A percentile compares a stretch with the other conserved stretches of the same genome.
Conservation (phyloP, 2,797 vertebrate genomes). For the Ctenochaetus hawaiiensis region DNA sequence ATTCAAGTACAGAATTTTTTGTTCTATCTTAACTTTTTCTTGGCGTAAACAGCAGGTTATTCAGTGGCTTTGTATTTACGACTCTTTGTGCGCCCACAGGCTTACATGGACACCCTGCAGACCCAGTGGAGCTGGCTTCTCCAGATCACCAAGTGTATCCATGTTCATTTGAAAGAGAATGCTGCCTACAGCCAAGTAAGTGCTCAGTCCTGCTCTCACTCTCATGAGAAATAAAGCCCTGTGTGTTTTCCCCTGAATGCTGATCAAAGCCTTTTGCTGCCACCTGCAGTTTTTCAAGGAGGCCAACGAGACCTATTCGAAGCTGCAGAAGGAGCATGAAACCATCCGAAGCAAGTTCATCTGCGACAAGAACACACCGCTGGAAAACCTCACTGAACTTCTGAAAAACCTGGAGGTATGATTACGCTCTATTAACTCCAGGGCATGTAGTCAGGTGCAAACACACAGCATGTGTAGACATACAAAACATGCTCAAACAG, state of each 20-base stretch:
- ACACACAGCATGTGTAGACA: background rate
- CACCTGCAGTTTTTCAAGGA: slow-evolving; percentile 94
- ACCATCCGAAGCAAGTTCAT: slow-evolving; percentile 89
- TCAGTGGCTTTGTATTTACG: slow-evolving; percentile 27
- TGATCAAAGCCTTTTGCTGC: slow-evolving; percentile 1
- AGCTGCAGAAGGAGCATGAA: slow-evolving; percentile 91
- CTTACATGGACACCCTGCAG: slow-evolving; percentile 97
- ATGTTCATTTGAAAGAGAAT: slow-evolving; percentile 95
- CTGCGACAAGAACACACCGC: slow-evolving; percentile 90
- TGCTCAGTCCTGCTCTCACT: background rate
- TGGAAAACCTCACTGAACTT: slow-evolving; percentile 90
- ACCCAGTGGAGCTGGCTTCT: slow-evolving; percentile 99
- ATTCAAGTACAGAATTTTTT: slow-evolving; percentile 87
- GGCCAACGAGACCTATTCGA: slow-evolving; percentile 89
- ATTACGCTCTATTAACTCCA: background rate
- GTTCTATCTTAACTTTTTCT: background rate
- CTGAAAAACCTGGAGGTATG: slow-evolving; percentile 93
- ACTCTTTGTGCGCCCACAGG: slow-evolving; percentile 78
- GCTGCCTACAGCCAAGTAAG: slow-evolving; percentile 93
- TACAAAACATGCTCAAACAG: background rate
- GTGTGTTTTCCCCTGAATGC: background rate
- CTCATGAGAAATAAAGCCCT: background rate
- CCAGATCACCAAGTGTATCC: slow-evolving; percentile 97
- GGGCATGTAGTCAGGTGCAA: no score
- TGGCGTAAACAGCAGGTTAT: background rate